These are phyloP conservation scores for Muntiacus reevesi DNA, from an alignment of 2,113 vertebrate genomes.

Conservation along the genomic window DNA sequence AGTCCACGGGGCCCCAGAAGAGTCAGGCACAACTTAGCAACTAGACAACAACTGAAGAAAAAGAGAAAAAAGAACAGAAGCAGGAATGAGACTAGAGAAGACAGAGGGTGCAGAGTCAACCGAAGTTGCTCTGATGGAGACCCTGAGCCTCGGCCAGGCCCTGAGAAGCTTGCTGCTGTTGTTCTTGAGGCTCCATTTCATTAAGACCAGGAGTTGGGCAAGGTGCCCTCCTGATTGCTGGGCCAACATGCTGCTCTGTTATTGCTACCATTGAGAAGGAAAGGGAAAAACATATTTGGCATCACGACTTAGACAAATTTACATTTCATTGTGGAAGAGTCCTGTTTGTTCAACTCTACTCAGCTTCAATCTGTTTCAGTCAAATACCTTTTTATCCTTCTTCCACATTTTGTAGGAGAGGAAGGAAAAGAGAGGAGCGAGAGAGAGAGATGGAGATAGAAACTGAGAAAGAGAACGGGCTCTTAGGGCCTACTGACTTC, in stretches of 20 bases:
- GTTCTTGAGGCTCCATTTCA: constrained; percentile 60
- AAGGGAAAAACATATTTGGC: constrained; percentile 48
- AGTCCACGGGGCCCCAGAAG: neutral
- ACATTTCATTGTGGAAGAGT: constrained; percentile 69
- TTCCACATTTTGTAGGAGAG: neutral
- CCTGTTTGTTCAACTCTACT: constrained; percentile 71
- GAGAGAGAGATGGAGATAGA: neutral
- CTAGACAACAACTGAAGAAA: neutral
- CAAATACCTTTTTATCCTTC: constrained; percentile 46
- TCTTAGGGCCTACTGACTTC: neutral
- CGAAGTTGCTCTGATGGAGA: constrained; percentile 5
- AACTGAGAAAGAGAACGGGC: neutral
- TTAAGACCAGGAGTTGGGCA: constrained; percentile 69
- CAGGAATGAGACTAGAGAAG: neutral
- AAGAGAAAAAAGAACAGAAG: neutral
- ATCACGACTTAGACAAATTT: constrained; percentile 65
- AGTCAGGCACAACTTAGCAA: neutral
- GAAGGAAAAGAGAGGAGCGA: neutral
- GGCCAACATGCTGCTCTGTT: constrained; percentile 54
- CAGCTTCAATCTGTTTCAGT: constrained; percentile 58
- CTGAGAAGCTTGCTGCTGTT: constrained; percentile 36
- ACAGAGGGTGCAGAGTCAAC: neutral
- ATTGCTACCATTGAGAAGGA: constrained; percentile 35
- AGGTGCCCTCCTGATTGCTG: constrained; percentile 24
- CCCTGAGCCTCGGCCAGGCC: constrained; percentile 59